Conservation (phyloP, 37 sponge, comb jelly and placozoan species). For the Eunapius fragilis region DNA sequence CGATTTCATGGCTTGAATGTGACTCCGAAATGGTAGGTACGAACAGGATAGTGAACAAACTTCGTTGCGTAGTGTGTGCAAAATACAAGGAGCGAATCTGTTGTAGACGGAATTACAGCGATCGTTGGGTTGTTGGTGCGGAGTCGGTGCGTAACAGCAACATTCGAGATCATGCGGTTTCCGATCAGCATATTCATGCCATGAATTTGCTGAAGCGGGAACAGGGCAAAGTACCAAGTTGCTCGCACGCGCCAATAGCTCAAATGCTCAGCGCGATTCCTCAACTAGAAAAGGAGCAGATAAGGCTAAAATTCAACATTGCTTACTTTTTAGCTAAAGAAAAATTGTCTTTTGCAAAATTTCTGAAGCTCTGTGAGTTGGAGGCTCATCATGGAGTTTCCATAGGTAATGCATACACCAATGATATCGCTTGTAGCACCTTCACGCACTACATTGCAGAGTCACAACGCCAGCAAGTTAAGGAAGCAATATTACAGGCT, state of each 20-base stretch:
- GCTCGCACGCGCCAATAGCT: constrained; percentile 60
- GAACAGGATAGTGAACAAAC: constrained; percentile 39
- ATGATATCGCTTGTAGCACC: constrained; percentile 40
- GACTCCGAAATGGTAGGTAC: background rate
- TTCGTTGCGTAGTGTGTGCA: constrained; percentile 41
- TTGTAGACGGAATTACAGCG: constrained; percentile 34
- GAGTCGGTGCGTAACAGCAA: constrained; percentile 71
- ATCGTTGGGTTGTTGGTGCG: constrained; percentile 59
- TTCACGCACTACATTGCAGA: constrained; percentile 63
- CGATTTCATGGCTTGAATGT: constrained; percentile 63
- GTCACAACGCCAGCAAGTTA: constrained; percentile 12
- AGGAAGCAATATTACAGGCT: constrained; percentile 13
- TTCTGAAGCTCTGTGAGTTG: constrained; percentile 31
- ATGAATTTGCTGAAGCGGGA: constrained; percentile 39
- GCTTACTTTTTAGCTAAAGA: constrained; percentile 69
- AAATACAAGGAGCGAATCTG: constrained; percentile 45
- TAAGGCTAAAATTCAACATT: constrained; percentile 56
- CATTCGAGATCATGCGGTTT: constrained; percentile 57
- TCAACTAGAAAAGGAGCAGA: constrained; percentile 34
- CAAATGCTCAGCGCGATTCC: constrained; percentile 23
- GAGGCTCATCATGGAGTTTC: constrained; percentile 65
- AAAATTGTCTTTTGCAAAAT: constrained; percentile 53
- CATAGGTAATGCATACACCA: constrained; percentile 47
- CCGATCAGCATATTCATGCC: constrained; percentile 60
- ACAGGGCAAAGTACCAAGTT: too few species aligned